Base-by-base conservation (phyloP, 2,888 invertebrate species). In the Nycteola revayana region DNA sequence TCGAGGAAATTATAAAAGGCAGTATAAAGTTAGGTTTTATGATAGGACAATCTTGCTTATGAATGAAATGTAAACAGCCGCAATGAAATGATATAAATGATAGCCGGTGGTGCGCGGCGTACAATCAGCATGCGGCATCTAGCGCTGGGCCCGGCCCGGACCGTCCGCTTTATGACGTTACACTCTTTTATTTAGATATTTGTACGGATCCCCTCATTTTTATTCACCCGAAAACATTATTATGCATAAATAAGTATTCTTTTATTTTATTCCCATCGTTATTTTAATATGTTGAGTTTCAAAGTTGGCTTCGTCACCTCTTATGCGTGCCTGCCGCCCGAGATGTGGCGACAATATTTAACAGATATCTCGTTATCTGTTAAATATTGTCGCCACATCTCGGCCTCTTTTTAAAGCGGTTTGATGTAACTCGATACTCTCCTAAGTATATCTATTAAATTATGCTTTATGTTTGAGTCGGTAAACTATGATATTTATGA, bases 51-150 rank as follows among this genome's bases (percentile, higher is more conserved):
- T 69, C 70, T 66, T 60, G 67, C 69, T 80, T 80, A 80, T 81
- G 81, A 83, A 82, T 86, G 86, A 87, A 86, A 84, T 82, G 83
- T 80, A 81, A 83, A 80, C 76, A 77, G 71, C 71, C 79, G 77
- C 84, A 84, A 85, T 85, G 84, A 85, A 83, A 79, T 79, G 71
- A 80, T 82, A 79, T 82, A 83, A 85, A 75, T 78, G 82, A 84
- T 82, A 75, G 77, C 68, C 54, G 58, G 63, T 58, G 61, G 73
- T 60, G 60, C 62, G 66, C 31, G 52, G 49, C 53, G 51, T 66
- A 57, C 76, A 76, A 87, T 86, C 87, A 69, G 60, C 44, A 49
- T 67, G 83, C 80, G 82, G 82, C 84, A 87, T 87, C 87, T 82
- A 65, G 62, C 66, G 67, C 63, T 49, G 58, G 48, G 52, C 32